A percentile compares a stretch with the other conserved stretches of the same genome.
These are phyloP conservation scores for Globicephala melas DNA, from an alignment of 2,113 vertebrate species.

Conservation along the genomic window DNA sequence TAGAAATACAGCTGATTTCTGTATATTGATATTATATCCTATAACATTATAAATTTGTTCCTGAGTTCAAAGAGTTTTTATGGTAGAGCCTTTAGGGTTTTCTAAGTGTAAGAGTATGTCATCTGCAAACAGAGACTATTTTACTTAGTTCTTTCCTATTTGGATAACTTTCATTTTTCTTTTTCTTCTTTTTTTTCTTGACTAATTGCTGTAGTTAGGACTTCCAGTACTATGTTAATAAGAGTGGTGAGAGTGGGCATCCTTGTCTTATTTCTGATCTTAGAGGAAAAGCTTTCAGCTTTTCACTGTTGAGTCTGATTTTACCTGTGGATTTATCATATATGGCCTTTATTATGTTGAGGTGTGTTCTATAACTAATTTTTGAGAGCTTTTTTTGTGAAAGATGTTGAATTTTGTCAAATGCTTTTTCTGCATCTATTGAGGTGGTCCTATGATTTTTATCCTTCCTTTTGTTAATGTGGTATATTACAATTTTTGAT, in stretches of 20 bases:
- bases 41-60: neutral
- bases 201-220: neutral
- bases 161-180: too few relatives aligned
- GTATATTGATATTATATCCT: neutral
- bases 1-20: neutral
- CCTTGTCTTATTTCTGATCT: neutral
- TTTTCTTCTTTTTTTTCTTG: neutral
- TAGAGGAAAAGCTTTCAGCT: neutral
- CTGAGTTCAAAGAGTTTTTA: neutral
- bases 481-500: neutral
- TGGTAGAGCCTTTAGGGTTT: neutral
- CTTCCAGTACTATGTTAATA: neutral
- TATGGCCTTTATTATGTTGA: neutral
- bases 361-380: neutral
- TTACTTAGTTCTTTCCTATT: neutral
- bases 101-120: neutral
- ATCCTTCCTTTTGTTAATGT: neutral
- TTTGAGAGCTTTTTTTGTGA: neutral
- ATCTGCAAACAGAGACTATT: neutral
- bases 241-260: neutral
- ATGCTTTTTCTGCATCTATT: neutral
- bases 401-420: neutral
- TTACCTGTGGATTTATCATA: neutral
- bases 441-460: neutral
- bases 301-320: neutral